Base-by-base conservation (phyloP, 2,888 invertebrate species). In the Cosmia pyralina region DNA sequence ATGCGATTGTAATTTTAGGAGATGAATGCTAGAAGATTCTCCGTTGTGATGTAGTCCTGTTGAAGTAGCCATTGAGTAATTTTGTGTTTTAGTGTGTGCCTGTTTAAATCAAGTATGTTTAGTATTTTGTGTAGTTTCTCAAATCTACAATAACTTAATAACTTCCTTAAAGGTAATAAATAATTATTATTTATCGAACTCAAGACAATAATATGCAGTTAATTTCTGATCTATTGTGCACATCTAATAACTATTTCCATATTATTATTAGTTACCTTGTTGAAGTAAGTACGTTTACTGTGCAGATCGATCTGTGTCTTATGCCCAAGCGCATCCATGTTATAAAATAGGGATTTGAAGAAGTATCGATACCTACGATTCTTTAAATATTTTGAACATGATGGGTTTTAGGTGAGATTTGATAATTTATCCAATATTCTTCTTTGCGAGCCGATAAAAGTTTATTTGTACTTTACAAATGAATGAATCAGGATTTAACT, bases 301-400 rank as follows among this genome's bases (percentile, higher is more conserved):
- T 67, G 38, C 59, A 68, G 73, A 79, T 83, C 81, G 60, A 71
- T 75, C 53, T 59, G 81, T 72, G 79, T 85, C 79, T 76, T 79
- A 88, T 86, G 87, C 83, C 75, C 46, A 79, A 75, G 84, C 82
- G 83, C 85, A 87, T 90, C 88, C 83, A 81, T 79, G 87, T 86
- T 89, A 89, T 90, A 88, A 52, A 91, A 90, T 90, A 88, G 90
- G 22, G 48, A 53, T 64, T 28, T 6, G 11, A 38, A 62, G 48
- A 44, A 17, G 7, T 69, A 75, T 70, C 62, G 70, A 38, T 38
- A 38, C 38, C 38, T 38, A 38, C 38, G 38, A 38, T 38, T 38
- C 38, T 38, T 38, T 38, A 38, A 38, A 38, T 38, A 38, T 38
- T 38, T 38, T 38, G 2, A 38, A 38, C 4, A 38, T 38, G 38